Percentiles rank a stretch among this genome's conserved stretches.
phyloP scores from a whole-genome alignment of 2,113 vertebrate species.

The Columba livia region DNA sequence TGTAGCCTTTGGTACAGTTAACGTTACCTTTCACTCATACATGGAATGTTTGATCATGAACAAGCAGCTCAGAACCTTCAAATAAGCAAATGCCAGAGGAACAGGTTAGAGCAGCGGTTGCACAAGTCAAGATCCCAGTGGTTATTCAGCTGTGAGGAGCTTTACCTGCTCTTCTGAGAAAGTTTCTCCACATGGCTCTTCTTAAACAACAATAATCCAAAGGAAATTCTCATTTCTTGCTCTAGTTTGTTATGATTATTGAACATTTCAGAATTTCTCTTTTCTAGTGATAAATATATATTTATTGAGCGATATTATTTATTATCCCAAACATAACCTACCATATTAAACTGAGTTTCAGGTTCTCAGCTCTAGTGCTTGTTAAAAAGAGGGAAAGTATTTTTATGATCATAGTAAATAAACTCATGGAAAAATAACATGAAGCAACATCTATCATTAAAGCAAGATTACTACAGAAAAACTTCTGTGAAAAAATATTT shows the following conservation, averaged over 20 bases:
- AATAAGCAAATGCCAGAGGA: background rate
- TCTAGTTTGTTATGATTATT: background rate
- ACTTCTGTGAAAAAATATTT: background rate
- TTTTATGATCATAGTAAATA: background rate
- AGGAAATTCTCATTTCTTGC: background rate
- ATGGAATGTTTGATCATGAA: background rate
- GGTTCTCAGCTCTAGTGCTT: background rate
- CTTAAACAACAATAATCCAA: background rate
- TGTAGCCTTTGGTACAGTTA: background rate
- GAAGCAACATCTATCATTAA: background rate
- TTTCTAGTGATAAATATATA: background rate
- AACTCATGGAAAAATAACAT: background rate
- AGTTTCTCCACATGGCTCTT: background rate
- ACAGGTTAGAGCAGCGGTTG: background rate
- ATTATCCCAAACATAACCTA: background rate
- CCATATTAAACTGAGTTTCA: background rate
- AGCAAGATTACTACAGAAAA: background rate
- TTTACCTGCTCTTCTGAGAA: background rate
- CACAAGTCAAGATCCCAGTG: background rate
- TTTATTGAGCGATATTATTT: background rate
- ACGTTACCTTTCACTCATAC: background rate
- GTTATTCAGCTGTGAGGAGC: background rate
- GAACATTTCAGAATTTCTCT: background rate
- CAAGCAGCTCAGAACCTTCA: background rate
- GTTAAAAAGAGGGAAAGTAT: background rate